phyloP scores from a whole-genome alignment of 2,113 vertebrate species.

The Tichodroma muraria region DNA sequence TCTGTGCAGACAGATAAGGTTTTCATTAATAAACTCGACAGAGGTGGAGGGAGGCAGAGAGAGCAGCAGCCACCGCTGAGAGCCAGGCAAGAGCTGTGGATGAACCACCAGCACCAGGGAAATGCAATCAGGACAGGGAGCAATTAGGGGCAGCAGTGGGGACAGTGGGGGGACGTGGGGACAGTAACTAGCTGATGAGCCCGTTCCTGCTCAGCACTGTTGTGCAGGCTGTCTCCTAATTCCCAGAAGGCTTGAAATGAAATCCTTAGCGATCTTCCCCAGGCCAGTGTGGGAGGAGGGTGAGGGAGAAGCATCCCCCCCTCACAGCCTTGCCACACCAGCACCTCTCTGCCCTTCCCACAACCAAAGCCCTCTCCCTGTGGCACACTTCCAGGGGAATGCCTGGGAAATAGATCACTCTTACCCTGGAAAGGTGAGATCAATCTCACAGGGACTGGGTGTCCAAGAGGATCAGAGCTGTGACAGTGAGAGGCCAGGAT shows the following conservation, averaged over 20 bases:
- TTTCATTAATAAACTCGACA: slow-evolving; percentile 45
- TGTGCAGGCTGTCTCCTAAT: slow-evolving; percentile 5
- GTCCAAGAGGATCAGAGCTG: neutral
- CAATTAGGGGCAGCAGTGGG: neutral
- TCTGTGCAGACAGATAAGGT: slow-evolving; percentile 37
- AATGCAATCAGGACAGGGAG: neutral
- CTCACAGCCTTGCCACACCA: neutral
- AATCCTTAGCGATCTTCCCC: neutral
- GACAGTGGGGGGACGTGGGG: neutral
- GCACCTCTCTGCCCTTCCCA: neutral
- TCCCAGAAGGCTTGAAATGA: slow-evolving; percentile 13
- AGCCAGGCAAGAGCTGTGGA: slow-evolving; percentile 13
- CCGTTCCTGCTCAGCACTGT: neutral
- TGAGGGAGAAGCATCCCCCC: neutral
- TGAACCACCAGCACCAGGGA: neutral
- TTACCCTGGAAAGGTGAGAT: neutral
- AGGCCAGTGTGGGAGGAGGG: neutral
- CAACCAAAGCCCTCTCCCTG: neutral
- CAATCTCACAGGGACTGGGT: neutral
- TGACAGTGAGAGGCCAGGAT: neutral
- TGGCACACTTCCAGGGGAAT: neutral
- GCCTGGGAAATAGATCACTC: neutral
- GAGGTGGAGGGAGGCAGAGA: neutral
- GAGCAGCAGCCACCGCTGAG: neutral
- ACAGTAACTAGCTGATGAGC: slow-evolving; percentile 37